A percentile compares a stretch with the other conserved stretches of the same genome.
Evolutionary conservation across 2,888 invertebrate species (phyloP).

Genomic region (Hirtodrosophila histrioides): DNA sequence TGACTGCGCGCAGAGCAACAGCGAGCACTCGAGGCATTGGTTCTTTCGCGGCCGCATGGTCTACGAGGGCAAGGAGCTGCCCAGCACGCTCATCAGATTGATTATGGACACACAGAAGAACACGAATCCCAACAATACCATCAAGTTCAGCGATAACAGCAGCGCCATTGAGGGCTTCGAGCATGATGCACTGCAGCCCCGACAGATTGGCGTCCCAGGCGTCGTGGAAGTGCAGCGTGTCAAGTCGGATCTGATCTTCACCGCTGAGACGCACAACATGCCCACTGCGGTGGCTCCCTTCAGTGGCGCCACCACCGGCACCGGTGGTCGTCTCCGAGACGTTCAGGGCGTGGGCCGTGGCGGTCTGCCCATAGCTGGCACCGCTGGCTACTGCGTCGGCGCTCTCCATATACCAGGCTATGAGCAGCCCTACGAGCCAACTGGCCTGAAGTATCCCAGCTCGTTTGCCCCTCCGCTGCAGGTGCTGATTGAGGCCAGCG

Average conservation of each 20-base stretch:
- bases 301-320: constrained; percentile 98
- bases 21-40: constrained; percentile 99
- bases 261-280: constrained; percentile 99
- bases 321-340: constrained; percentile 96
- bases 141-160: constrained; percentile 98
- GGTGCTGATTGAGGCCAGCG: constrained; percentile 97
- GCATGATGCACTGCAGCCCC: constrained; percentile 89
- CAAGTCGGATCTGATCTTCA: constrained; percentile 96
- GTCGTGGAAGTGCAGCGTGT: constrained; percentile 86
- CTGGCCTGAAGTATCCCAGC: constrained; percentile 89
- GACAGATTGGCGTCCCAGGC: constrained; percentile 86
- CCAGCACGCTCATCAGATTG: constrained; percentile 95
- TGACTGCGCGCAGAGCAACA: constrained; percentile 98
- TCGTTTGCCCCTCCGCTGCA: constrained; percentile 96
- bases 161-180: constrained; percentile 95
- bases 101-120: constrained; percentile 94
- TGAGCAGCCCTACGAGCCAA: constrained; percentile 93
- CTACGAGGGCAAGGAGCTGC: constrained; percentile 90
- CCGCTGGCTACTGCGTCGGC: constrained; percentile 98
- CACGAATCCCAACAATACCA: constrained; percentile 96
- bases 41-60: constrained; percentile 97
- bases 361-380: constrained; percentile 96
- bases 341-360: constrained; percentile 98
- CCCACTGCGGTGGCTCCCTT: constrained; percentile 99
- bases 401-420: constrained; percentile 93